Evolutionary conservation across 2,888 invertebrate genomes (phyloP), one percentile per base, ranked within the genome.

Genomic region (Agrenia bidenticulata): DNA sequence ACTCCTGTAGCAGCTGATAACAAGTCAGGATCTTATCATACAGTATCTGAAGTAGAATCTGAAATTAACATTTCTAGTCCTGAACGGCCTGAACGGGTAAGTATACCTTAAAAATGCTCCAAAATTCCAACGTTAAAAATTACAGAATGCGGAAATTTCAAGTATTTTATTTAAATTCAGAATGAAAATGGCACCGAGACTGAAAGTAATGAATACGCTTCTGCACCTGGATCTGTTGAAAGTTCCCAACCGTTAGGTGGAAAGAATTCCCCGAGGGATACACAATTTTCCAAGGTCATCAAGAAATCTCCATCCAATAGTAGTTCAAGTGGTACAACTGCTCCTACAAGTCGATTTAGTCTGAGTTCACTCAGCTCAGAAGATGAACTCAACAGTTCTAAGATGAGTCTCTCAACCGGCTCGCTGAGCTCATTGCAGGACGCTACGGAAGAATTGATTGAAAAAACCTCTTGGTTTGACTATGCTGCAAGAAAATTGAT

Each of bases 1-100:
- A 42, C 60, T n/a, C 72, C 75, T 4, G 56, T 72, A 15, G 54
- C 41, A 11, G 19, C 57, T 17, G 73, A 74, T 24, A 73, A 69
- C 54, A 72, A 71, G 41, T 73, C 72, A 17, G 72, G 72, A 11
- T 73, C 73, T 13, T 76, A 70, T 57, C 70, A 73, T 51, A 74
- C 70, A 17, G 61, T 73, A 1, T 73, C 76, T n/a, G 70, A 71
- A 51, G 72, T 71, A 49, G 70, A 45, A 45, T 45, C 45, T 17
- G 45, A 45, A 5, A 17, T 5, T 5, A 45, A 45, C 45, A 45
- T 45, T 19, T n/a, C 45, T 17, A 17, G 45, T 19, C 19, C 45
- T 45, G 15, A 17, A 5, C 15, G 45, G 19, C 19, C 45, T 45
- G 15, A 17, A 5, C 15, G 45, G 19, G 45, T 45, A n/a, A 45